A percentile compares a stretch with the other conserved stretches of the same genome.
Conservation (phyloP, 2,113 vertebrate species). For the Martes martes region DNA sequence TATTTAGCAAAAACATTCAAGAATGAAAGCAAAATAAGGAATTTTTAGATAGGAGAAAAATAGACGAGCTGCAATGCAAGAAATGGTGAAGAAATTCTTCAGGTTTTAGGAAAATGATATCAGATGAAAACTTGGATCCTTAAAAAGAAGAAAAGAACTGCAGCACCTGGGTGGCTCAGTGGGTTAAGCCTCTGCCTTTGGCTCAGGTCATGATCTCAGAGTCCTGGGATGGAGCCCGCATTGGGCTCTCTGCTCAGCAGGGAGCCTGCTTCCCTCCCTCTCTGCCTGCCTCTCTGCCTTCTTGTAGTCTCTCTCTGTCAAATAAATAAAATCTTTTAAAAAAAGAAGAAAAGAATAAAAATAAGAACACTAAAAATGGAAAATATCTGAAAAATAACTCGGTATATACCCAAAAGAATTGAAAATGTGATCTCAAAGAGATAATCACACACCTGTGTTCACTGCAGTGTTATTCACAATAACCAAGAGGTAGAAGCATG, state of each 20-base stretch:
- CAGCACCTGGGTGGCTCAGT: no score
- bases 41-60: neutral
- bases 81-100: neutral
- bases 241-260: no score
- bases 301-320: no score
- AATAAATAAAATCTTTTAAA: no score
- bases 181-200: no score
- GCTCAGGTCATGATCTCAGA: no score
- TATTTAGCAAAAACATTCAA: neutral
- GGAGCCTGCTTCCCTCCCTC: no score
- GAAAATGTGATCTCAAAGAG: neutral
- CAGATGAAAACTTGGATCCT: neutral
- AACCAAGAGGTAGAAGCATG: neutral
- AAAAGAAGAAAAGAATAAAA: neutral
- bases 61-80: neutral
- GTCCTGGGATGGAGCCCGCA: no score
- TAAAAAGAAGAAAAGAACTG: neutral
- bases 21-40: neutral
- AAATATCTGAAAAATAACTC: neutral
- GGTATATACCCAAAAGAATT: neutral
- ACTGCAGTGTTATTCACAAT: neutral
- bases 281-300: no score
- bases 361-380: neutral
- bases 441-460: neutral
- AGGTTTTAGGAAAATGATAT: neutral